Base-by-base conservation (phyloP, 2,888 invertebrate genomes). In the Drosophila neotestacea region DNA sequence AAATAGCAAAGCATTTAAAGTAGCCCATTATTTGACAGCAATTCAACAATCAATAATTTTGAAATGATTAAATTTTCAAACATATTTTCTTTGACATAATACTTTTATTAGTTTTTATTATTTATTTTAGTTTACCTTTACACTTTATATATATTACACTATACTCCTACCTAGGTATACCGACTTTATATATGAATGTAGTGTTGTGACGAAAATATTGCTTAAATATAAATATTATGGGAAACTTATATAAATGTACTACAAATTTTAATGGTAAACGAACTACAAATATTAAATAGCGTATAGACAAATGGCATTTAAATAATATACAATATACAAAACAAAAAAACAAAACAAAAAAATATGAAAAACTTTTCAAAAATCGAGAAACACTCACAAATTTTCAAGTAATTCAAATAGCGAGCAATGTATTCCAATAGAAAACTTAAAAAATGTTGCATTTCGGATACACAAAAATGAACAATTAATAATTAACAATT, bases 141-240 rank as follows among this genome's bases (percentile, higher is more conserved):
- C 22, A 58, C 72, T 65, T 42, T 48, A 73, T 52, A 28, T 51
- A 59, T 42, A 60, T 34, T 42, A 56, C 73, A 67, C 61, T 70
- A 73, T 56, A 63, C 69, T 46, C 70, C 66, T 62, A 62, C 46
- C 68, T 67, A 81, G 70, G 60, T 81, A 80, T 86, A 83, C 61
- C 84, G 84, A 86, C 88, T 85, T 85, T 84, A 89, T 79, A 75
- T 81, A 87, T 90, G 82, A 90, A 91, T 91, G 91, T 91, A 91
- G 91, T 91, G 91, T 91, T 91, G 91, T 91, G 91, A 85, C 69
- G 64, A 70, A 70, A 72, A 72, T 66, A 73, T 78, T 80, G 75
- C 79, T 84, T 69, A 66, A 64, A 36, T 34, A 56, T 56, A 66
- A 60, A 71, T 69, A 77, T 67, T 64, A 78, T 73, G 76, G 78